Conservation (phyloP, 2,113 vertebrate species). For the Notarius lentiginosus region DNA sequence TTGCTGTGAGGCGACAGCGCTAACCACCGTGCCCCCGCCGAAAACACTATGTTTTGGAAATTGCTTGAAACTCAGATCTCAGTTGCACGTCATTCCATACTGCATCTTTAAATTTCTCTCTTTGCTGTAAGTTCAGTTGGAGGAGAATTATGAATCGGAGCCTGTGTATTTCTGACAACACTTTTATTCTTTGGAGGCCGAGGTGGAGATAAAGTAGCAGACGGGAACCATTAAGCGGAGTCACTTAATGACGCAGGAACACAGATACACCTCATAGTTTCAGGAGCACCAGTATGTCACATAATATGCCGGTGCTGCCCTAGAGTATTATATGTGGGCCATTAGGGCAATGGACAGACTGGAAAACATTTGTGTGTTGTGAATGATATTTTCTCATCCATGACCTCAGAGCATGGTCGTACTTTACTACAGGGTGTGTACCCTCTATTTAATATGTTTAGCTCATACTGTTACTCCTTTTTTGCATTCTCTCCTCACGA, state of each 20-base stretch:
- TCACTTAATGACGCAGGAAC: background rate
- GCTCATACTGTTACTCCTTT: background rate
- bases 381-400: conserved; percentile 27
- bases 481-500: background rate
- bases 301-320: background rate
- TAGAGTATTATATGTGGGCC: background rate
- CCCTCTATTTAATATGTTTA: background rate
- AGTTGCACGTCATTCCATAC: too few species aligned
- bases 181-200: background rate
- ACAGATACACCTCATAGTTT: background rate
- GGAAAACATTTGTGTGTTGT: background rate
- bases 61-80: background rate
- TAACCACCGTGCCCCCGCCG: background rate
- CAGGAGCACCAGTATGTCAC: background rate
- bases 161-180: background rate
- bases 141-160: background rate
- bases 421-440: conserved; percentile 24
- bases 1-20: too few species aligned
- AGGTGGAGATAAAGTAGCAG: background rate
- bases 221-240: background rate
- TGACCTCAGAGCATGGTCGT: conserved; percentile 37
- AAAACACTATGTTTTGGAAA: background rate
- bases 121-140: background rate
- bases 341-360: background rate
- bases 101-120: background rate